phyloP scores from a whole-genome alignment of 2,113 vertebrate species.

The Psittacus erithacus region DNA sequence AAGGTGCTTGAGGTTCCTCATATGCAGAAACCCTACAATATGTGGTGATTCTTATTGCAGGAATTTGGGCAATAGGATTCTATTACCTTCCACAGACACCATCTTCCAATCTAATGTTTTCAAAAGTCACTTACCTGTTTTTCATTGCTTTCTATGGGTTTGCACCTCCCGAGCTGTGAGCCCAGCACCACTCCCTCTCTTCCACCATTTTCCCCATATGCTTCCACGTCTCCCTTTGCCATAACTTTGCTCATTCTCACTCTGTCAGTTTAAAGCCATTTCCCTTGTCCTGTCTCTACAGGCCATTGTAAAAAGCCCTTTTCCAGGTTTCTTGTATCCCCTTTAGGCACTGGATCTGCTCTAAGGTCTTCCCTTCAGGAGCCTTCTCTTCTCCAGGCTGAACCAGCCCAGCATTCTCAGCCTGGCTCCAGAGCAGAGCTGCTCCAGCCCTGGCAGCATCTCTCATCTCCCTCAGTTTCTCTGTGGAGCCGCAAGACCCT shows the following conservation, averaged over 20 bases:
- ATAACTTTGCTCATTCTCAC: background rate
- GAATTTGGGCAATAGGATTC: background rate
- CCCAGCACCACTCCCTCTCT: background rate
- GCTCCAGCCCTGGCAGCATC: background rate
- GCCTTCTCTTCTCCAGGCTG: background rate
- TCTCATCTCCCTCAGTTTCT: background rate
- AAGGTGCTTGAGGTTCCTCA: background rate
- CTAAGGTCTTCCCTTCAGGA: background rate
- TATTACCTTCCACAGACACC: background rate
- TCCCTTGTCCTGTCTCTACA: background rate
- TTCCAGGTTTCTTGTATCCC: background rate
- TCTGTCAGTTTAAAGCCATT: background rate
- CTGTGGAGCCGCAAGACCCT: background rate
- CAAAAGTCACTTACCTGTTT: background rate
- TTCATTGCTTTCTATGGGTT: background rate
- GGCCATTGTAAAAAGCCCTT: background rate
- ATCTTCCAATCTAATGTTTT: background rate
- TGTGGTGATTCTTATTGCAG: background rate
- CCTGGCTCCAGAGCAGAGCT: background rate
- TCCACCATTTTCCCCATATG: background rate
- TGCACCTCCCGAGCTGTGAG: background rate
- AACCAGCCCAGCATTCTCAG: background rate
- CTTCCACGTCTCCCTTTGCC: background rate
- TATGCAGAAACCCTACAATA: background rate
- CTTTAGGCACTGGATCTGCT: background rate